Base-by-base conservation (phyloP, 2,888 invertebrate species). In the Homarus gammarus region DNA sequence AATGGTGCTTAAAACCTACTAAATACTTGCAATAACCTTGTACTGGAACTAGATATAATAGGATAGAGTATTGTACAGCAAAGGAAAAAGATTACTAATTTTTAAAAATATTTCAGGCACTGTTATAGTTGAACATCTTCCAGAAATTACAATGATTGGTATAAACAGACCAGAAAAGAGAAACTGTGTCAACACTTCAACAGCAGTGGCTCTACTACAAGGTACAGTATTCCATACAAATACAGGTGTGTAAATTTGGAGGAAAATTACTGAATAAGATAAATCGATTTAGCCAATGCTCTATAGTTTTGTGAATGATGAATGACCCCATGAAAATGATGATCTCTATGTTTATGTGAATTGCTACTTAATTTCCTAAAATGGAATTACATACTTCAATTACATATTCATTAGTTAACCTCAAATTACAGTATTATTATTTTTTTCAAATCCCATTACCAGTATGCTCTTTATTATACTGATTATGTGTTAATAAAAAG, bases 151-250 rank as follows among this genome's bases (percentile, higher is more conserved):
- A 49, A 82, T 83, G 33, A 90, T 90, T 38, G 83, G 82, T 27
- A 87, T 90, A 18, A 90, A 90, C 75, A 68, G 90, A 68, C 90
- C 90, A 38, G 86, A 83, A n/a, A 73, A 68, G 40, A 87, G 86
- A 36, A 90, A 90, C 68, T 90, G 87, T 44, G 38, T 90, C n/a
- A 90, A 90, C 33, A 83, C 77, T 40, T 73, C 83, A 22, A 79
- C 78, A 15, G 81, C 87, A 22, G 77, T 44, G 22, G 90, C 87
- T 31, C 90, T 90, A 27, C 56, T 79, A 2, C n/a, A 79, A 79
- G 79, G 86, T 72, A 68, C 22, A n/a, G n/a, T n/a, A n/a, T n/a
- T n/a, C n/a, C 61, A 61, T 18, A 2, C n/a, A n/a, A 61, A 22
- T 61, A 61, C 61, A 61, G 61, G 0, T 61, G 18, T 61, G n/a